phyloP scores from a whole-genome alignment of 2,113 vertebrate genomes.

The Halcyon malimbica region DNA sequence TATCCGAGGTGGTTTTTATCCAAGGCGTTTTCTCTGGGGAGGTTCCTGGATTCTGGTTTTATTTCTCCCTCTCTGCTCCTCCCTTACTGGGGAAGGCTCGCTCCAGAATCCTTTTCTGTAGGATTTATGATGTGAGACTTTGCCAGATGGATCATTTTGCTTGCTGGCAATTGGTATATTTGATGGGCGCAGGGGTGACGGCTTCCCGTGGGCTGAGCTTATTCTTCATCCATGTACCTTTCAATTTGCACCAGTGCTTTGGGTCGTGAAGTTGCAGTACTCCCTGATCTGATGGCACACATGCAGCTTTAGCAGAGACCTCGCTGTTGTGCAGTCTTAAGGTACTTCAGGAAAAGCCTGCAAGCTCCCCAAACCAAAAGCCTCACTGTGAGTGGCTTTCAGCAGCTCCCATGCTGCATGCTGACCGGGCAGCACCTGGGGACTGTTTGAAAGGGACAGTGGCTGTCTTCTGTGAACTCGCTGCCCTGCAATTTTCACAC shows the following conservation, averaged over 20 bases:
- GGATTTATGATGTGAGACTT: background rate
- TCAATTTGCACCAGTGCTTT: background rate
- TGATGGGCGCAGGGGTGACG: background rate
- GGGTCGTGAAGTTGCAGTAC: background rate
- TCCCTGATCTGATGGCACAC: background rate
- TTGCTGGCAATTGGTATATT: background rate
- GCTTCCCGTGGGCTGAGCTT: background rate
- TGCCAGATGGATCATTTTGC: background rate
- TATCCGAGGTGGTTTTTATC: background rate
- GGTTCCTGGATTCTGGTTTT: background rate
- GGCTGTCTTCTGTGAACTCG: background rate
- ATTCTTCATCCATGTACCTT: background rate
- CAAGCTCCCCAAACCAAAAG: background rate
- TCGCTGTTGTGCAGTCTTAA: background rate
- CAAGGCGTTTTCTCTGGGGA: background rate
- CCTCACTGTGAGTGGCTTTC: fast-evolving
- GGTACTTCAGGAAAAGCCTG: background rate
- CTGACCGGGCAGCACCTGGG: background rate
- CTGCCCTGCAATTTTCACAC: background rate
- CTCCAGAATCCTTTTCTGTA: background rate
- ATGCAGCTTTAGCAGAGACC: background rate
- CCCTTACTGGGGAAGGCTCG: background rate
- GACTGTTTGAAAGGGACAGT: background rate
- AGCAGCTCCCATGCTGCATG: background rate
- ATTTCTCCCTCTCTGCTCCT: background rate